Evolutionary conservation across 2,113 vertebrate species (phyloP), one percentile per base, ranked within the genome.

Genomic region (Oncorhynchus kisutch): DNA sequence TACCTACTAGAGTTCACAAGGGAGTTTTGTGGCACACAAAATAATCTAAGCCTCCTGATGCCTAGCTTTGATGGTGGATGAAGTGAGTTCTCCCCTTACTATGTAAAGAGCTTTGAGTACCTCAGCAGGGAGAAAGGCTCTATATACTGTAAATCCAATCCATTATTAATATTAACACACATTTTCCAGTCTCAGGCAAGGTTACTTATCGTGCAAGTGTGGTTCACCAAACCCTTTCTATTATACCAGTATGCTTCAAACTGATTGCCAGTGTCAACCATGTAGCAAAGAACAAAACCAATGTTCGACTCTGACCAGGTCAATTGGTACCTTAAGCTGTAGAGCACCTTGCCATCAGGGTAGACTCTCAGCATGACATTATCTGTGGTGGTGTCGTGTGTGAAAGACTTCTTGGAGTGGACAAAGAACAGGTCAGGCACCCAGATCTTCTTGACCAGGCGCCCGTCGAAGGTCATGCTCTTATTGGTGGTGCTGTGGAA

Each of bases 381-480:
- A 80, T 97, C 96, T 0, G 95, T 97, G 74, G 97, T 98, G 59
- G 97, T 98, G 90, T 97, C 96, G 0, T 98, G 97, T 75, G 95
- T 97, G 87, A 97, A 97, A 78, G 96, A 98, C 39, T 92, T 94
- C 79, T 98, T 98, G 66, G 96, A 98, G 81, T 98, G 97, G 51
- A 98, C 97, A 0, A 98, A 98, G 68, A 98, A 98, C 94, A 98
- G 96, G 87, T 98, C 96, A 0, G 97, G 96, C 0, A 98, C 96
- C 97, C 97, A 98, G 82, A 98, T 98, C 81, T 98, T 98, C 92
- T 97, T 98, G 72, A 97, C 94, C 72, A 98, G 90, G 2, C 96
- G 93, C 24, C 96, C 93, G 0, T 98, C 97, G 1, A 98, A 98
- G 0, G 97, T 98, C 96, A 97, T 97, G 88, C 96, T 98, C 78